These are phyloP conservation scores for Elephas maximus DNA, from an alignment of 2,113 vertebrate species.

Conservation along the genomic window DNA sequence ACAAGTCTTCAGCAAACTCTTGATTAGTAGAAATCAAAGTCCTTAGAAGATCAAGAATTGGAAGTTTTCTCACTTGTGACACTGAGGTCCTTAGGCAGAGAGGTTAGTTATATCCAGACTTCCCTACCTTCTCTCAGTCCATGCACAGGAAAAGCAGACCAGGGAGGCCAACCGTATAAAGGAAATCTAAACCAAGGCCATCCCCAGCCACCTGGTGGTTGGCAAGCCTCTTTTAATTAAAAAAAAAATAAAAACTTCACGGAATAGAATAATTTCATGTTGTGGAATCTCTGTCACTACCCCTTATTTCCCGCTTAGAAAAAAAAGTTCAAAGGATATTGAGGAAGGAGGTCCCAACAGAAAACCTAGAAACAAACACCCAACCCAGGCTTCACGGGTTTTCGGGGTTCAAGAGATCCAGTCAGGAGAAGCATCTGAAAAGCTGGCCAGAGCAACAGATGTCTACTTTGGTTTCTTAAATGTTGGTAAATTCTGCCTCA, in stretches of 20 bases:
- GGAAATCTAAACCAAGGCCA: not conserved
- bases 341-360: not conserved
- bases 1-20: too few species aligned
- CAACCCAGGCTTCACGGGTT: not conserved
- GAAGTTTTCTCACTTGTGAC: not conserved
- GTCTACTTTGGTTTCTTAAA: not conserved
- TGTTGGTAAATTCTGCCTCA: not conserved
- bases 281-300: not conserved
- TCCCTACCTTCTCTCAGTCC: not conserved
- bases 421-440: not conserved
- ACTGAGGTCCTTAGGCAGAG: not conserved
- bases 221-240: not conserved
- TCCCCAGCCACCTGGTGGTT: not conserved
- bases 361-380: not conserved
- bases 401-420: not conserved
- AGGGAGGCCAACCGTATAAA: not conserved
- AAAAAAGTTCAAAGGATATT: not conserved
- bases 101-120: rapidly evolving
- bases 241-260: not conserved
- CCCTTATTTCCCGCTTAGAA: not conserved
- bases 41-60: not conserved
- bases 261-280: not conserved
- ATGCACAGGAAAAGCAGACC: not conserved
- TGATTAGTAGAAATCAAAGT: not conserved
- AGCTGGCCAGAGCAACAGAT: not conserved